phyloP scores from a whole-genome alignment of 92 coral and sea anemone species.

The Umimayanthus chanpuru region DNA sequence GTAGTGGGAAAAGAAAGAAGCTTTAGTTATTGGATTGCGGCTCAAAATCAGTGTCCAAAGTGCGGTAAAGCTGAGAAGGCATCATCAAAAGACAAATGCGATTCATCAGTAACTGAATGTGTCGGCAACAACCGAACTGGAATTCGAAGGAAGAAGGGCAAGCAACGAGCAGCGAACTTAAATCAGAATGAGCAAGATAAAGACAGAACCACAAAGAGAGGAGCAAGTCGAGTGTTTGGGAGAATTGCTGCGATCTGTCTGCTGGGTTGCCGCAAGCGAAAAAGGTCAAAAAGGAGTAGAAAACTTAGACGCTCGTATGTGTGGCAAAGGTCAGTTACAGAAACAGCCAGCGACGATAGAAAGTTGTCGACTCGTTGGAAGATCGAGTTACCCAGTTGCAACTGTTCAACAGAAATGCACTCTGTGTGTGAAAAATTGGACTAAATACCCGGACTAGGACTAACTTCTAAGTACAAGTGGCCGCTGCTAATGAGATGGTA shows the following conservation, averaged over 20 bases:
- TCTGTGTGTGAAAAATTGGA: background rate
- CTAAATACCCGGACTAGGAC: background rate
- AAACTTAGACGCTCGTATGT: constrained; percentile 6
- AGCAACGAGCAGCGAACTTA: background rate
- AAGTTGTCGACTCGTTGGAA: constrained; percentile 19
- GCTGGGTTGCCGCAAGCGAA: background rate
- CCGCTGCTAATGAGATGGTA: background rate
- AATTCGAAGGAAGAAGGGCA: background rate
- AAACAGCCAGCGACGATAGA: constrained; percentile 22
- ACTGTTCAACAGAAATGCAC: background rate
- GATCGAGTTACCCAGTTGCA: constrained; percentile 19
- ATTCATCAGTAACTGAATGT: background rate
- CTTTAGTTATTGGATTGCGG: background rate
- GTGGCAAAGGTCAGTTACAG: constrained; percentile 30
- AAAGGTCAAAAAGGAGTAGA: constrained; percentile 1
- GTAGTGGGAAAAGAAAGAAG: constrained; percentile 17
- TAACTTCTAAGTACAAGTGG: background rate
- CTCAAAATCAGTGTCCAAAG: constrained; percentile 1
- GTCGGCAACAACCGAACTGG: background rate
- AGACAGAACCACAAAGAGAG: background rate
- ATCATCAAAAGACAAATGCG: background rate
- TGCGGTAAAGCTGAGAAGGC: background rate
- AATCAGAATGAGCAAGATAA: background rate
- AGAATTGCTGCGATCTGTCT: constrained; percentile 18
- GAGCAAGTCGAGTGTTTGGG: background rate